These are phyloP conservation scores for Brachyptera putata DNA, from an alignment of 2,888 invertebrate species.

Conservation along the genomic window DNA sequence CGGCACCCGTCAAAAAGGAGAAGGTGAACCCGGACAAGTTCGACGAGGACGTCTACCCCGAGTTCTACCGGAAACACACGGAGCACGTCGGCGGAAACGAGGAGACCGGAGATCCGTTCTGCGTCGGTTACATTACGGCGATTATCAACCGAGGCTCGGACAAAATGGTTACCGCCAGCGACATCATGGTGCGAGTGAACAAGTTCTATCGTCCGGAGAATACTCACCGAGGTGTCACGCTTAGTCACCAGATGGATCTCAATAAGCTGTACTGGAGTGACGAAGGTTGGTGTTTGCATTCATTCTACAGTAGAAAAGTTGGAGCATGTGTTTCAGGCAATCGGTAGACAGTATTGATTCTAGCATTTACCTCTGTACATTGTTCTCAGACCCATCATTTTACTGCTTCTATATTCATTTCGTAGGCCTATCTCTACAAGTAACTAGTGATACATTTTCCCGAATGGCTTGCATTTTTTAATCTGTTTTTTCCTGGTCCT, in stretches of 20 bases:
- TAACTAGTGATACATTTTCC: no score
- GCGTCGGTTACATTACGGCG: constrained; percentile 63
- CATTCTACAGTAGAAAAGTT: no score
- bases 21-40: constrained; percentile 42
- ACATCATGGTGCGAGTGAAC: constrained; percentile 61
- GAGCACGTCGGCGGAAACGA: constrained; percentile 64
- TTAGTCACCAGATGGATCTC: constrained; percentile 60
- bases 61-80: constrained; percentile 71
- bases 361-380: no score
- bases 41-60: constrained; percentile 73
- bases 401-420: no score
- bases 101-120: constrained; percentile 71
- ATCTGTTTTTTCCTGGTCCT: no score
- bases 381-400: no score
- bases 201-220: constrained; percentile 74
- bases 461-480: no score
- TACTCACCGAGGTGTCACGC: constrained; percentile 55
- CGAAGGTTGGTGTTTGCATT: constrained; percentile 58
- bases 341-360: no score
- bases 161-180: constrained; percentile 51
- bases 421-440: no score
- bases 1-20: constrained; percentile 26
- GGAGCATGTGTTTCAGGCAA: no score
- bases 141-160: constrained; percentile 55
- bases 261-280: constrained; percentile 75